A percentile compares a stretch with the other conserved stretches of the same genome.
phyloP scores from a whole-genome alignment of 2,888 invertebrate species.

The Philereme transversata region DNA sequence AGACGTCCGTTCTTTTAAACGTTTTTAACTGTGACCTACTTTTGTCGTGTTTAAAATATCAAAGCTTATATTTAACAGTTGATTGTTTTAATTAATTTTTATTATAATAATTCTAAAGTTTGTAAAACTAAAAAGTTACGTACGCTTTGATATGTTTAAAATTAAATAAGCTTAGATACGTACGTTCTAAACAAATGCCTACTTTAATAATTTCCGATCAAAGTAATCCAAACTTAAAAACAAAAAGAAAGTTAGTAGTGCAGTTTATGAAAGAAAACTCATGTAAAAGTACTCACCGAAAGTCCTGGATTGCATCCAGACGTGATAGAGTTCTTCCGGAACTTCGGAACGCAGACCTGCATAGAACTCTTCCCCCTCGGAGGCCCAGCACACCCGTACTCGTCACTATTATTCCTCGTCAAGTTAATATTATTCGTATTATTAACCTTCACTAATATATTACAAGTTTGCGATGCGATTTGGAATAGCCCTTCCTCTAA shows the following conservation, averaged over 20 bases:
- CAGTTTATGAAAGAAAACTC: conserved; percentile 11
- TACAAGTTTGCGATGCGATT: conserved; percentile 91
- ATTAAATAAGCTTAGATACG: no score
- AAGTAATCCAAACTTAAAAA: no score
- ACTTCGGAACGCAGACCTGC: conserved; percentile 85
- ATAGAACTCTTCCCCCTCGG: conserved; percentile 71
- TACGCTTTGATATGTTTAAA: no score
- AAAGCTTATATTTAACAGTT: no score
- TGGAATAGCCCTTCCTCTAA: conserved; percentile 90
- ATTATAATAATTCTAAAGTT: no score
- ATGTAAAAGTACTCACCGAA: conserved; percentile 74
- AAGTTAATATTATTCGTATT: conserved; percentile 89
- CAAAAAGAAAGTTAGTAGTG: not conserved
- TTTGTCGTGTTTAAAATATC: not conserved
- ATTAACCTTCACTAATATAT: conserved; percentile 90
- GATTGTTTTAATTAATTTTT: no score
- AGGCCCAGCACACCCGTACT: conserved; percentile 80
- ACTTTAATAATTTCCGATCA: no score
- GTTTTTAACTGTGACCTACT: conserved; percentile 17
- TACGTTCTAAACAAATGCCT: no score
- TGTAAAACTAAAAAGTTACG: no score
- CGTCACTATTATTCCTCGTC: conserved; percentile 86
- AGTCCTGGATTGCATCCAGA: conserved; percentile 84
- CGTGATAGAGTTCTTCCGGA: conserved; percentile 75
- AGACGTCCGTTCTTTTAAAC: conserved; percentile 15